A percentile compares a stretch with the other conserved stretches of the same genome.
Conservation (phyloP, 2,113 vertebrate species). For the Trichechus manatus region DNA sequence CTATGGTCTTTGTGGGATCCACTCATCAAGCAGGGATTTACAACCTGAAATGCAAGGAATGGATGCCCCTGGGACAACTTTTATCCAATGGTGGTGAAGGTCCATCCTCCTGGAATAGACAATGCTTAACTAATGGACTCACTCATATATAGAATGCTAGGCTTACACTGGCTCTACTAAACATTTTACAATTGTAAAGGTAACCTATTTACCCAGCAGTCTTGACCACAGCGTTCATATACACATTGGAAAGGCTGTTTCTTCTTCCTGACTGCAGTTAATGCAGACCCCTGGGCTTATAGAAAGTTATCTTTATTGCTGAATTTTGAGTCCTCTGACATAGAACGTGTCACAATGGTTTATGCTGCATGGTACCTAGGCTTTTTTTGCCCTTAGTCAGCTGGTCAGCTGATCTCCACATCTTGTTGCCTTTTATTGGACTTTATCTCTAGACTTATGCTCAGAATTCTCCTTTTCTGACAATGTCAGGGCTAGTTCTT, state of each 20-base stretch:
- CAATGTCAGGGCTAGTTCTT: not conserved
- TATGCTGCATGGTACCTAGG: not conserved
- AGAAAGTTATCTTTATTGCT: not conserved
- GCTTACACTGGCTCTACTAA: not conserved
- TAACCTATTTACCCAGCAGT: not conserved
- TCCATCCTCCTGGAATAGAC: not conserved
- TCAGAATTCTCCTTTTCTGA: slow-evolving; percentile 8
- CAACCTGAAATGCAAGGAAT: not conserved
- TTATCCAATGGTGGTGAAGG: not conserved
- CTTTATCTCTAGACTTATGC: not conserved
- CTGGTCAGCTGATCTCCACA: not conserved
- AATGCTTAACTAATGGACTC: not conserved
- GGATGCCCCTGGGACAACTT: not conserved
- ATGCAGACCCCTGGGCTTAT: not conserved
- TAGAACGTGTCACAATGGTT: not conserved
- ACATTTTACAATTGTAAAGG: not conserved
- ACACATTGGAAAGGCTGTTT: not conserved
- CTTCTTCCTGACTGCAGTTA: not conserved
- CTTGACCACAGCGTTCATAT: not conserved
- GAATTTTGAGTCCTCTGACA: not conserved
- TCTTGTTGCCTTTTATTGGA: not conserved
- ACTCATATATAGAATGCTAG: not conserved
- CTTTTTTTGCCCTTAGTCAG: not conserved
- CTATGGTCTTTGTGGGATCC: not conserved
- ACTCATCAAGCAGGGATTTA: not conserved